Conservation (phyloP, 1,140 invertebrate genomes). For the Ceratosolen fusciceps region DNA sequence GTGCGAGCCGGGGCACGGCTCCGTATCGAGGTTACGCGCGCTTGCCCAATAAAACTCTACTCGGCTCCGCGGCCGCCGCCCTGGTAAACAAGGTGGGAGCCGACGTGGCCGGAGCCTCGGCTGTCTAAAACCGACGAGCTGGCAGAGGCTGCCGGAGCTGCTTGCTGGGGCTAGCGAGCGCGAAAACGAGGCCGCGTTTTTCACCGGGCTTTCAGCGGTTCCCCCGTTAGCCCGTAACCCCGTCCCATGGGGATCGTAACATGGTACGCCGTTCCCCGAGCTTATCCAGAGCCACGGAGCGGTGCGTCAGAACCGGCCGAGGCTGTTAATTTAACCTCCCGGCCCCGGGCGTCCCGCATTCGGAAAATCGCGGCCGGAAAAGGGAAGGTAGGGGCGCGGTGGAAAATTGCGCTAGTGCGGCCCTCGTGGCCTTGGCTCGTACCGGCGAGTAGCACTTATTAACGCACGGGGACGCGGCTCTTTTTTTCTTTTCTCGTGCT, state of each 20-base stretch:
- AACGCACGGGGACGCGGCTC: not conserved
- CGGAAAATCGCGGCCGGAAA: conserved; percentile 20
- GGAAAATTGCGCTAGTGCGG: conserved; percentile 35
- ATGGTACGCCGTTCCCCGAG: no score
- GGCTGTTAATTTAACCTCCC: not conserved
- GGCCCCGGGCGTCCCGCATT: not conserved
- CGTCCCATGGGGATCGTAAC: no score
- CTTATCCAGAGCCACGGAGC: no score
- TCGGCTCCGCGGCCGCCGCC: not conserved
- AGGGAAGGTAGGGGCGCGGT: conserved; percentile 9
- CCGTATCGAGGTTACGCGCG: conserved; percentile 32
- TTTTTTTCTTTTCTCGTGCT: not conserved
- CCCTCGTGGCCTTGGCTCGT: conserved; percentile 36
- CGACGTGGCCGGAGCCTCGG: not conserved
- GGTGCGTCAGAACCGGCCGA: no score
- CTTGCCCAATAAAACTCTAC: conserved; percentile 4
- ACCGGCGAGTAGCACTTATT: conserved; percentile 41
- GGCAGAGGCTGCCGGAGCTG: not conserved
- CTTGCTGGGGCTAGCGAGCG: not conserved
- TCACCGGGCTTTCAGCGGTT: not conserved
- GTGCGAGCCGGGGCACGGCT: not conserved
- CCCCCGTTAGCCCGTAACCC: not conserved
- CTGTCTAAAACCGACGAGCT: not conserved
- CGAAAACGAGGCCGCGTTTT: not conserved
- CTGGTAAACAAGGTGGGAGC: conserved; percentile 1